phyloP scores from a whole-genome alignment of 2,888 invertebrate genomes.

The Perithous albicinctus region DNA sequence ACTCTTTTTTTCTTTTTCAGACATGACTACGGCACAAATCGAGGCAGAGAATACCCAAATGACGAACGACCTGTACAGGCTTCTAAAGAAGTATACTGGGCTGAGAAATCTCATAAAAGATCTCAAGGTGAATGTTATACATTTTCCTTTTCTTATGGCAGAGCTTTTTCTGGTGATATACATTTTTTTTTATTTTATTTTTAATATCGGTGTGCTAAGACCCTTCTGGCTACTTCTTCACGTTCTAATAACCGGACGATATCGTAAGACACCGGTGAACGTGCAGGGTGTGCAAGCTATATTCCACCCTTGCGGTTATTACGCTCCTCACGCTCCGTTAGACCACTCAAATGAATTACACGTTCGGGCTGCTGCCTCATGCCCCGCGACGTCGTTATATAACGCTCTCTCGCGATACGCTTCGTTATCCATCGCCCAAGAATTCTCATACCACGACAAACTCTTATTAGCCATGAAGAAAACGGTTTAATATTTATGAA shows the following conservation, averaged over 20 bases:
- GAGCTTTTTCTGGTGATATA: background rate
- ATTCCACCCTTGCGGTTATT: conserved; percentile 49
- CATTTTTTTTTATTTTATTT: conserved; percentile 2
- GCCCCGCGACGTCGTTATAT: conserved; percentile 29
- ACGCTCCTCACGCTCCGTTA: conserved; percentile 48
- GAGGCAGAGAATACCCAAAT: conserved; percentile 97
- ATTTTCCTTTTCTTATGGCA: too few relatives aligned
- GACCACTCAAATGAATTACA: conserved; percentile 64
- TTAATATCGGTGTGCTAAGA: conserved; percentile 26
- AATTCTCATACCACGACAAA: background rate
- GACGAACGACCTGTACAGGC: conserved; percentile 96
- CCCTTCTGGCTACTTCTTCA: conserved; percentile 35
- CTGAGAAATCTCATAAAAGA: conserved; percentile 94
- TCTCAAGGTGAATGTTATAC: conserved; percentile 89
- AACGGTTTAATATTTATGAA: background rate
- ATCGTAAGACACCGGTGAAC: conserved; percentile 36
- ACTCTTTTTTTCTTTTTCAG: conserved; percentile 87
- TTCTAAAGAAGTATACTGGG: conserved; percentile 96
- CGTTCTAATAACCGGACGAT: conserved; percentile 52
- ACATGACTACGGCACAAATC: conserved; percentile 96
- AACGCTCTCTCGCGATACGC: conserved; percentile 5
- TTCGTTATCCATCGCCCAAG: conserved; percentile 31
- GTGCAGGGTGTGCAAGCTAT: background rate
- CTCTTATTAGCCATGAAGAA: conserved; percentile 1
- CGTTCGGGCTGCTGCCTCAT: conserved; percentile 41